phyloP scores from a whole-genome alignment of 2,113 vertebrate species.

The Canis aureus region DNA sequence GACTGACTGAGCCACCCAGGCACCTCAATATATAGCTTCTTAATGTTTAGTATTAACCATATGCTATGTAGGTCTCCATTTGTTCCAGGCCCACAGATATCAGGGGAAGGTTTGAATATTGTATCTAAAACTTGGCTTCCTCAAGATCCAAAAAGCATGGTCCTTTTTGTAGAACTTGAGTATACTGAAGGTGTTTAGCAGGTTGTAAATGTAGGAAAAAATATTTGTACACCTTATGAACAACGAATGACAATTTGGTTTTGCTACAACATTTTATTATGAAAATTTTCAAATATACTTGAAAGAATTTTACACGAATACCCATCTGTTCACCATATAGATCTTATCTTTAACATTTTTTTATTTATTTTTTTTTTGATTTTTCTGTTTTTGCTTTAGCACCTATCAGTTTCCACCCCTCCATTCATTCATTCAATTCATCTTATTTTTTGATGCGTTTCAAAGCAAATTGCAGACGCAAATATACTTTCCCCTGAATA shows the following conservation, averaged over 20 bases:
- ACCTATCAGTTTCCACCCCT: not conserved
- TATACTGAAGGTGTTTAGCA: not conserved
- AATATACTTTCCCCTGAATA: not conserved
- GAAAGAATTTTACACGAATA: slow-evolving; percentile 28
- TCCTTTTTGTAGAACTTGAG: not conserved
- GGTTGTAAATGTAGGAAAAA: not conserved
- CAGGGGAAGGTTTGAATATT: not conserved
- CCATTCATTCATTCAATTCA: not conserved
- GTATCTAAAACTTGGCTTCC: not conserved
- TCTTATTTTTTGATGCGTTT: not conserved
- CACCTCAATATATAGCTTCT: not conserved
- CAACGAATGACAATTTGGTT: not conserved
- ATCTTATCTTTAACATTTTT: not conserved
- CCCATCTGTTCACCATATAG: not conserved
- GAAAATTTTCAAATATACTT: not conserved
- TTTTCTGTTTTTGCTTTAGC: slow-evolving; percentile 11
- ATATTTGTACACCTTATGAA: not conserved
- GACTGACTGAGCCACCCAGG: too few species aligned
- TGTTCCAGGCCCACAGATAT: not conserved
- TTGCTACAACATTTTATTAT: not conserved
- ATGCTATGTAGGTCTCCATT: not conserved
- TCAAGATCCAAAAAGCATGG: not conserved
- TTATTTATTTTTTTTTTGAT: not conserved
- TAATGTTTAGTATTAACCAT: slow-evolving; percentile 35
- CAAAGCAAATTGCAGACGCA: not conserved